phyloP scores from a whole-genome alignment of 2,113 vertebrate species.

The Orycteropus afer region DNA sequence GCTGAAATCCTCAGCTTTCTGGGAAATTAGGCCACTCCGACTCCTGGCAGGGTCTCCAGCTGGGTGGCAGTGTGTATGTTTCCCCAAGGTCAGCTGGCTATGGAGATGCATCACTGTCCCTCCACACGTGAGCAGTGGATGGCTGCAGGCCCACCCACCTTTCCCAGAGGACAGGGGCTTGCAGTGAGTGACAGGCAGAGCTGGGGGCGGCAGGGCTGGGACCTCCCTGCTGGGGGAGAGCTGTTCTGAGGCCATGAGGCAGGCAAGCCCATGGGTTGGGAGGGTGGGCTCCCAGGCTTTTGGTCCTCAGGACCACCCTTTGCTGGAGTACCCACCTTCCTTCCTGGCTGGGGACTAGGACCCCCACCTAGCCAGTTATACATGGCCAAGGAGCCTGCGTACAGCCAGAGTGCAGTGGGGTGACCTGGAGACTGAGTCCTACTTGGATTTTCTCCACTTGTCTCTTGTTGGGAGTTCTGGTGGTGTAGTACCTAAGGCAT shows the following conservation, averaged over 20 bases:
- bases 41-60: background rate
- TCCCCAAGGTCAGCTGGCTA: background rate
- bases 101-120: background rate
- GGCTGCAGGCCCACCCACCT: background rate
- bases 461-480: too few species aligned
- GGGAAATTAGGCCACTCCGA: background rate
- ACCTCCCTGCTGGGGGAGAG: accelerated
- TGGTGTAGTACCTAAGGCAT: too few species aligned
- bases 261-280: accelerated
- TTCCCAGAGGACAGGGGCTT: background rate
- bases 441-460: too few species aligned
- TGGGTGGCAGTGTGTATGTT: background rate
- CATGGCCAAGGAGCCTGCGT: too few species aligned
- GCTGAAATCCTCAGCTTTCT: background rate
- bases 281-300: background rate
- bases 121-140: too few species aligned
- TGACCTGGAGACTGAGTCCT: too few species aligned
- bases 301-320: too few species aligned
- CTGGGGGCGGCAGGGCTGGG: background rate
- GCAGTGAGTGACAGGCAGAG: accelerated
- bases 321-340: too few species aligned
- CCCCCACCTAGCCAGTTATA: too few species aligned
- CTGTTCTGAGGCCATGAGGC: background rate
- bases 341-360: too few species aligned
- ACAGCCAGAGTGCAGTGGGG: too few species aligned